Conservation (phyloP, 2,888 invertebrate genomes). For the Drosophila birchii region DNA sequence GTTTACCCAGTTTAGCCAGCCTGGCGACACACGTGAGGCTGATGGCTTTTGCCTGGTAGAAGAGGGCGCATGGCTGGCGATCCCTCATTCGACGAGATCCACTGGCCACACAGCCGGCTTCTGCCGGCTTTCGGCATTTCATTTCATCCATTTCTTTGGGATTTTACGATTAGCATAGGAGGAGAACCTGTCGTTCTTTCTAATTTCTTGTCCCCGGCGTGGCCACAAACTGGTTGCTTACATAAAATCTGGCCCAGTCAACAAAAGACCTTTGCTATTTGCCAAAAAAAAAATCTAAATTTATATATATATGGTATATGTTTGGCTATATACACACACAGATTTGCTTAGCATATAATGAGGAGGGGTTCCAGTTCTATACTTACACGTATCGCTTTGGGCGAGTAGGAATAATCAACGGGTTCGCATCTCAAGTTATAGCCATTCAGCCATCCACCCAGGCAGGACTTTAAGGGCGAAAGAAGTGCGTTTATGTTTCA, state of each 20-base stretch:
- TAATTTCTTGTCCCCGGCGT: slow-evolving; percentile 27
- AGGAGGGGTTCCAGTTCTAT: slow-evolving; percentile 25
- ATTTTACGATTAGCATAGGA: slow-evolving; percentile 69
- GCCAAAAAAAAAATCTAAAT: slow-evolving; percentile 25
- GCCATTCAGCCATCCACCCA: slow-evolving; percentile 89
- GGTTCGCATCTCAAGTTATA: slow-evolving; percentile 92
- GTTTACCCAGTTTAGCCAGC: slow-evolving; percentile 35
- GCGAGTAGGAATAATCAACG: slow-evolving; percentile 90
- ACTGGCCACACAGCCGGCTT: slow-evolving; percentile 37
- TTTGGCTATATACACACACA: neutral
- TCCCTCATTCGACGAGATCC: slow-evolving; percentile 13
- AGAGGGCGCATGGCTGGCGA: neutral
- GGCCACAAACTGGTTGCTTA: slow-evolving; percentile 65
- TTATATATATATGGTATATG: slow-evolving; percentile 21
- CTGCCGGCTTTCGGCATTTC: slow-evolving; percentile 28
- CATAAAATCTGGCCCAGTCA: slow-evolving; percentile 67
- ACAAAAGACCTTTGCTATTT: slow-evolving; percentile 54
- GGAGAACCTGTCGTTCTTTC: slow-evolving; percentile 65
- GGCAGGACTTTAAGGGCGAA: slow-evolving; percentile 84
- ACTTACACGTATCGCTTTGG: slow-evolving; percentile 89
- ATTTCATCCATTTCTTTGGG: slow-evolving; percentile 55
- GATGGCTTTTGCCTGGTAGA: neutral
- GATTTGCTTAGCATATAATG: slow-evolving; percentile 9
- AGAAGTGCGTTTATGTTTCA: slow-evolving; percentile 16
- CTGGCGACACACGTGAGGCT: slow-evolving; percentile 67